These are phyloP conservation scores for Taeniopygia guttata DNA, from an alignment of 2,797 vertebrate genomes.

Conservation along the genomic window DNA sequence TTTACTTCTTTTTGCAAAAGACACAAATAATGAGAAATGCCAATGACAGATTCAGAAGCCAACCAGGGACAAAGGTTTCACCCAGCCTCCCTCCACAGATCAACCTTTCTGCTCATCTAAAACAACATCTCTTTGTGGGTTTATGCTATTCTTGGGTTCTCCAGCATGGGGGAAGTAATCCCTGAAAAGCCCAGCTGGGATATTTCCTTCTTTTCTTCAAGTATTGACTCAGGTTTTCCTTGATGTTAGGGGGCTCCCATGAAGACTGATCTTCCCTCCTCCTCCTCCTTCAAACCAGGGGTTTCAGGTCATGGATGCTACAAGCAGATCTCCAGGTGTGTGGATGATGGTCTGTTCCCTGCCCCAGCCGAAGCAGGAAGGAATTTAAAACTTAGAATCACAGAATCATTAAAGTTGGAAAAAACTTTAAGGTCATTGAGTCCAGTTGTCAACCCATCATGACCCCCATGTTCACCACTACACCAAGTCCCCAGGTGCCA, in stretches of 20 bases:
- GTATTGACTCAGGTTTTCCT: background rate
- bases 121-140: too few relatives aligned
- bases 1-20: too few relatives aligned
- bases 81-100: too few relatives aligned
- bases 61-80: too few relatives aligned
- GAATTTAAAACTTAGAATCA: background rate
- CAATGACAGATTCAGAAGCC: too few relatives aligned
- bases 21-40: too few relatives aligned
- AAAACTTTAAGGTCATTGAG: background rate
- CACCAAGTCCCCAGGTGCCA: background rate
- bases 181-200: background rate
- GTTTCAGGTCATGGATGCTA: background rate
- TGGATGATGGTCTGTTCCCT: background rate
- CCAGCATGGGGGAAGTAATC: too few relatives aligned
- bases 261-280: background rate
- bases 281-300: background rate
- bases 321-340: rapidly evolving
- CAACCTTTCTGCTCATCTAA: too few relatives aligned
- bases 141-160: too few relatives aligned
- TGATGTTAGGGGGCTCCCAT: background rate
- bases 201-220: background rate
- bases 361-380: background rate
- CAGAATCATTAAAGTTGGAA: too few relatives aligned
- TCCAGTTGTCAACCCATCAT: background rate
- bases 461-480: background rate